Percentiles rank a stretch among this genome's conserved stretches.
These are phyloP conservation scores for Rhipidura dahli DNA, from an alignment of 2,113 vertebrate species.

Conservation along the genomic window DNA sequence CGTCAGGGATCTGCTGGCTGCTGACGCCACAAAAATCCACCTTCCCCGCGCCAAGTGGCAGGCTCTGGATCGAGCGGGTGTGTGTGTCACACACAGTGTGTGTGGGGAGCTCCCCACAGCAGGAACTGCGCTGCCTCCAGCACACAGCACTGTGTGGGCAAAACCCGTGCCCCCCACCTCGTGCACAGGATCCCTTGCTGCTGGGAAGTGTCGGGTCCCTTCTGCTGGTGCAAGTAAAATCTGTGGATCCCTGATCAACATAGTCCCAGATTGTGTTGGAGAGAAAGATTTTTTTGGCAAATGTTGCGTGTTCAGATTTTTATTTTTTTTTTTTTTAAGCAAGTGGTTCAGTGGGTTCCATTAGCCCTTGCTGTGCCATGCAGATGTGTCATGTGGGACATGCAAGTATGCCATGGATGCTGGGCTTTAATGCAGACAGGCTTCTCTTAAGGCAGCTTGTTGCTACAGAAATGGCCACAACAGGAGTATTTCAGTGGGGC, in stretches of 20 bases:
- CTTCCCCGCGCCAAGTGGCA: accelerated
- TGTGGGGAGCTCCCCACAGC: background rate
- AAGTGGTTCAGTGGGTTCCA: background rate
- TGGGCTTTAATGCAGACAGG: background rate
- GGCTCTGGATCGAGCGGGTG: background rate
- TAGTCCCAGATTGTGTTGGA: background rate
- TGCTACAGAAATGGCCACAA: background rate
- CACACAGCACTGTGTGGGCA: background rate
- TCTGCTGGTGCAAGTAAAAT: background rate
- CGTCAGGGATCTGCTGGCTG: background rate
- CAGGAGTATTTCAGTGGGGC: background rate
- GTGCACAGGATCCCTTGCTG: accelerated
- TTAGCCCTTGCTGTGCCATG: background rate
- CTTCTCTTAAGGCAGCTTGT: background rate
- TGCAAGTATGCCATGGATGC: background rate
- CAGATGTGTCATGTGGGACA: background rate
- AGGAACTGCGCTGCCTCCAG: background rate
- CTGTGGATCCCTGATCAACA: accelerated
- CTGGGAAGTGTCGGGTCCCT: background rate
- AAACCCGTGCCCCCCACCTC: background rate
- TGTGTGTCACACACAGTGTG: background rate
- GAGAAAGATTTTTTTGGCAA: background rate
- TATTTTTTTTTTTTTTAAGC: no score
- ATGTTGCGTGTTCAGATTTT: background rate
- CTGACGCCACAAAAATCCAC: background rate